These are phyloP conservation scores for Neomonachus schauinslandi DNA, from an alignment of 2,113 vertebrate genomes.

Conservation along the genomic window DNA sequence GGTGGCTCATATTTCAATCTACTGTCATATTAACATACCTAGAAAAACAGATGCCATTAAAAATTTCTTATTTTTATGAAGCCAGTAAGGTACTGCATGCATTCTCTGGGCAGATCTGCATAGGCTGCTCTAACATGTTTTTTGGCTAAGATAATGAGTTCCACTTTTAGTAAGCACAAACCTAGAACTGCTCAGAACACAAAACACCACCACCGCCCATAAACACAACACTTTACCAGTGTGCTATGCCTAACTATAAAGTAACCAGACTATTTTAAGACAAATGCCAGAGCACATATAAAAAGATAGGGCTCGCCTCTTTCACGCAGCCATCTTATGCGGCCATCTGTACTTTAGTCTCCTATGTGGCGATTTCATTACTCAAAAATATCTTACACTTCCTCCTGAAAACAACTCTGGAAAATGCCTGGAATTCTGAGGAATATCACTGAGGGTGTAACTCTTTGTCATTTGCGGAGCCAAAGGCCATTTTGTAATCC, in stretches of 20 bases:
- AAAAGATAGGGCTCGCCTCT: not conserved
- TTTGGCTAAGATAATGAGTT: not conserved
- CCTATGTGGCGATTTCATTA: not conserved
- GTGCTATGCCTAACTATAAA: not conserved
- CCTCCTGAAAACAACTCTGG: not conserved
- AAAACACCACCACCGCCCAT: not conserved
- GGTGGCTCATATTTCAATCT: not conserved
- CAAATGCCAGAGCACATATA: not conserved
- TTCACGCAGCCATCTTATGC: not conserved
- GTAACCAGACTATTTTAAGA: not conserved
- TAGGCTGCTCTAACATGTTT: not conserved
- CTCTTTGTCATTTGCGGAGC: not conserved
- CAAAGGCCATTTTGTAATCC: not conserved
- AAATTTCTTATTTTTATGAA: not conserved
- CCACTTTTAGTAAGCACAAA: not conserved
- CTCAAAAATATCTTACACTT: not conserved
- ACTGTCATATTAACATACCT: not conserved
- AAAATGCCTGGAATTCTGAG: not conserved
- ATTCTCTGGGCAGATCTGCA: not conserved
- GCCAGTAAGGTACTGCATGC: not conserved
- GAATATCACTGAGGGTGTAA: not conserved
- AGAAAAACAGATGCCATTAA: not conserved
- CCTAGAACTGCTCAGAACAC: not conserved
- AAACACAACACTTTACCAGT: not conserved
- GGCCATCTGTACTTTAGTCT: not conserved